Evolutionary conservation across 92 coral and sea anemone genomes (phyloP), one percentile per base, ranked within the genome.

Genomic region (Chrysogorgia sp.): DNA sequence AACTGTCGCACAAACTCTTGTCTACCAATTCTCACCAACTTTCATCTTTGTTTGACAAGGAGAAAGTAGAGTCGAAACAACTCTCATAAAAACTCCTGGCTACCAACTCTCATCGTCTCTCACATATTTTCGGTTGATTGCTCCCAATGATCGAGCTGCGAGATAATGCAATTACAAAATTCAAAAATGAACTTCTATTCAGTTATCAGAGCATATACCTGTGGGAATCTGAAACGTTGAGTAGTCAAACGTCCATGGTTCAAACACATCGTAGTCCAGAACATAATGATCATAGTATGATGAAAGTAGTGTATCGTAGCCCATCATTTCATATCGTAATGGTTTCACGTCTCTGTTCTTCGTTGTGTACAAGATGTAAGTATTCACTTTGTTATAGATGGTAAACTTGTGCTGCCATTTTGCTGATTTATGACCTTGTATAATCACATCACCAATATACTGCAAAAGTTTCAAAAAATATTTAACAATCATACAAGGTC

Each of bases 261-360:
- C 90, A 68, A 96, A 91, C 7, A 69, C 34, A 33, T 91, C 88
- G 72, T 96, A 96, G 50, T 96, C 97, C 75, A 96, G 88, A 33
- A 96, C 87, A 34, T 96, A 96, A 63, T 96, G 99, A 45, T 96
- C 99, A 66, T 96, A 96, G 72, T 96, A 92, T 4, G 99, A 96
- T 20, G 99, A 89, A 17, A 96, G 82, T n/a, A 96, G 74, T 13
- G 97, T 92, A 58, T 96, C 99, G 45, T 96, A 96, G 0, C 99
- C 99, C 89, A 96, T 89, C 99, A 96, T 91, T 89, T 96, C 99
- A 63, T 96, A 96, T 21, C 97, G 94, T 19, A 96, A 72, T 40
- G 99, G 99, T 63, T 34, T 81, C 37, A 76, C 67, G 7, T 93
- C 91, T 9, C 71, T 84, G 3, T 85, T 64, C 63, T 77, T 87